Base-by-base conservation (phyloP, 2,888 invertebrate genomes). In the Pterostichus niger region DNA sequence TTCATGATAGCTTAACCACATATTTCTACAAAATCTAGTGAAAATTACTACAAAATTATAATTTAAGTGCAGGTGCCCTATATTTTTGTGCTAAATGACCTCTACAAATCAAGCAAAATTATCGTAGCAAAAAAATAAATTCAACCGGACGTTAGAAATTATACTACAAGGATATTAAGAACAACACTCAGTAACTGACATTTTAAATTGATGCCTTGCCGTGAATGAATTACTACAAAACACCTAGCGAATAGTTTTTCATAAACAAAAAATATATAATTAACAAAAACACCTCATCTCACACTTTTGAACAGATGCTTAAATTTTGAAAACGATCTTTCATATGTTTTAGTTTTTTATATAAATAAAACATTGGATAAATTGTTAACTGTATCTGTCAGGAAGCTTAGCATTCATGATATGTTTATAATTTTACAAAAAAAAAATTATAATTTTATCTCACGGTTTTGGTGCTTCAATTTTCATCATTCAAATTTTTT, bases 141-240 rank as follows among this genome's bases (percentile, higher is more conserved):
- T 52, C 52, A 33, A 33, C 75, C 75, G 75, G 75, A 75, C 40
- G 75, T 31, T 75, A 52, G 33, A 75, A 75, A 75, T 75, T 75
- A 75, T 52, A 52, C 24, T 64, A 75, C 49, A 52, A 52, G 49
- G 49, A 75, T 52, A 75, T 75, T 75, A 52, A 40, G 52, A 75
- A 52, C 75, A 52, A 52, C 75, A 75, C 75, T 52, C 49, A 10
- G 9, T n/a, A 24, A 75, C 75, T 75, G 75, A 52, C 75, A 52
- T 49, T 75, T 52, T 31, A 75, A 75, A 75, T 75, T 75, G 75
- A 75, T 75, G 52, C 31, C 52, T 75, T 75, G 40, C 15, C 68
- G 11, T 40, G 68, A 71, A 71, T 71, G 46, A 71, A 44, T 71
- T 71, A 71, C 68, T 71, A 15, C 68, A 71, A 71, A 71, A 71